Conservation (phyloP, 1,140 invertebrate genomes). For the Pectinophora gossypiella region DNA sequence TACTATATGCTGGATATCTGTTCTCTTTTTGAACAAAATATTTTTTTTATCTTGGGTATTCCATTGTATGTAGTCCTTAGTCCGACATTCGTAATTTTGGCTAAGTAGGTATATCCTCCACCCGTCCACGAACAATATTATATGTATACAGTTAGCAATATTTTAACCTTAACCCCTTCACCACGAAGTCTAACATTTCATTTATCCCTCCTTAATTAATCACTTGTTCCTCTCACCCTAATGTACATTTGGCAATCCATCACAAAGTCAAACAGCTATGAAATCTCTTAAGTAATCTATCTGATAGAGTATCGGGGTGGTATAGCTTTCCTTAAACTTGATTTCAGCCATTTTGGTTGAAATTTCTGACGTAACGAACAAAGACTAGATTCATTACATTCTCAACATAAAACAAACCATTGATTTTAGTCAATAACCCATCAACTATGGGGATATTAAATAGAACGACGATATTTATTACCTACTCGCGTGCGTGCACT, state of each 20-base stretch:
- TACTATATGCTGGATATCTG: no score
- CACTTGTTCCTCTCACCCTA: constrained; percentile 16
- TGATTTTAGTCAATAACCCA: constrained; percentile 37
- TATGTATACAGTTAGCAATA: no score
- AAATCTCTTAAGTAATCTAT: constrained; percentile 33
- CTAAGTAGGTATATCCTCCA: no score
- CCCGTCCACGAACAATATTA: no score
- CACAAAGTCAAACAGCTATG: constrained; percentile 39
- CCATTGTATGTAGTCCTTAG: no score
- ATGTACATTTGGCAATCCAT: constrained; percentile 27
- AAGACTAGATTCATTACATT: no score
- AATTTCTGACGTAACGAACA: no score
- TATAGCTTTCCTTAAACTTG: no score
- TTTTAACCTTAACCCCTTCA: background rate
- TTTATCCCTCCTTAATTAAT: constrained; percentile 20
- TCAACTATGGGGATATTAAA: constrained; percentile 36
- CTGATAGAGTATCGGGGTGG: constrained; percentile 5
- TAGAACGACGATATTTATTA: constrained; percentile 42
- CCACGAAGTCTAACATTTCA: constrained; percentile 1
- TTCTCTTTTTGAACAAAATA: no score
- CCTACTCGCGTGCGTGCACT: constrained; percentile 49
- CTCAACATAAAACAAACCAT: constrained; percentile 16
- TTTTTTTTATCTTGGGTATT: no score
- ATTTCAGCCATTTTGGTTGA: no score
- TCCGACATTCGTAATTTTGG: no score